Conservation (phyloP, 2,888 invertebrate genomes). For the Crepidodera aurea region DNA sequence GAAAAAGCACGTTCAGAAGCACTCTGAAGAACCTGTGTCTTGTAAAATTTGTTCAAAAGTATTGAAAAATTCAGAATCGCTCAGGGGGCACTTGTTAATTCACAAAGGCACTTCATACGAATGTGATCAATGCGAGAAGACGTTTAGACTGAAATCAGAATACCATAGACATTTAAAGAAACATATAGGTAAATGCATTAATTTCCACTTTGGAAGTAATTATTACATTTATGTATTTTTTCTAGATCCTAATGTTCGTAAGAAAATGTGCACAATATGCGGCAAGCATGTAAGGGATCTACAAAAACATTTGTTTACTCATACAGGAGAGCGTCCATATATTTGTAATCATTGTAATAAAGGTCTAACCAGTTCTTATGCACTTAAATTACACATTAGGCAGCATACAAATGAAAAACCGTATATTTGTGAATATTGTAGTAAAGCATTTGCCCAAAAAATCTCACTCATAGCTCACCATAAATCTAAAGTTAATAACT, state of each 20-base stretch:
- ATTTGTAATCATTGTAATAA: conserved; percentile 49
- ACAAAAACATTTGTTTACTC: conserved; percentile 50
- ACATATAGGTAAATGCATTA: conserved; percentile 44
- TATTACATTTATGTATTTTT: conserved; percentile 18
- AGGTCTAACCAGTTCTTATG: conserved; percentile 50
- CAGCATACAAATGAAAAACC: conserved; percentile 55
- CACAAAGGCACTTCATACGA: conserved; percentile 48
- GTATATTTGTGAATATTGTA: conserved; percentile 50
- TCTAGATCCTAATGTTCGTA: conserved; percentile 51
- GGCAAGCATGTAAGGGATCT: conserved; percentile 51
- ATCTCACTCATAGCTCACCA: conserved; percentile 51
- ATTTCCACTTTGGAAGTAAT: conserved; percentile 36
- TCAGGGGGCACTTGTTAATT: conserved; percentile 50
- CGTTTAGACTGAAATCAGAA: conserved; percentile 50
- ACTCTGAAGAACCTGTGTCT: conserved; percentile 48
- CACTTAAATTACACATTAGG: conserved; percentile 51
- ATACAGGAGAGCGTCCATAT: conserved; percentile 52
- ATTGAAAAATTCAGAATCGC: conserved; percentile 53
- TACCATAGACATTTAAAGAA: conserved; percentile 50
- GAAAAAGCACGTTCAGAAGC: conserved; percentile 49
- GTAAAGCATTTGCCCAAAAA: conserved; percentile 52
- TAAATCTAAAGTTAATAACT: conserved; percentile 47
- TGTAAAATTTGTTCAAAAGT: conserved; percentile 51
- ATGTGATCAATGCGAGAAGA: conserved; percentile 53
- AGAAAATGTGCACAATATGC: conserved; percentile 50